A percentile compares a stretch with the other conserved stretches of the same genome.
Evolutionary conservation across 2,888 invertebrate species (phyloP).

Genomic region (Parnassius orleans): DNA sequence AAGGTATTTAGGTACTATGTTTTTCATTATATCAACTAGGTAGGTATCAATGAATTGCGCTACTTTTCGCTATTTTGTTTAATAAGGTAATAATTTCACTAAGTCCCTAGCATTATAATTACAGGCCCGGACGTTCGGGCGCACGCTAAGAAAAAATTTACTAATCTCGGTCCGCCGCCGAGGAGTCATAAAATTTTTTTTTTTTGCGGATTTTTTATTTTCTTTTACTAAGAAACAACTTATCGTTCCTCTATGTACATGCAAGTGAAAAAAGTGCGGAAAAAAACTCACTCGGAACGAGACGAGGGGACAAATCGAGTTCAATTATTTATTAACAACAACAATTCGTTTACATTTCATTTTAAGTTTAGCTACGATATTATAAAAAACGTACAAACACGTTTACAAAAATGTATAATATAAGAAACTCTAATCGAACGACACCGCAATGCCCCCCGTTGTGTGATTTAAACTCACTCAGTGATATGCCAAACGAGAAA

Average conservation of each 20-base stretch:
- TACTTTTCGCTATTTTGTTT: conserved; percentile 66
- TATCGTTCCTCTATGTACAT: conserved; percentile 62
- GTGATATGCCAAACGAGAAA: conserved; percentile 70
- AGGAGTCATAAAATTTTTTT: conserved; percentile 57
- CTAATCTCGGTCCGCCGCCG: conserved; percentile 61
- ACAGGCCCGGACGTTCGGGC: conserved; percentile 45
- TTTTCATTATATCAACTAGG: conserved; percentile 64
- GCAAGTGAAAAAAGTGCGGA: conserved; percentile 65
- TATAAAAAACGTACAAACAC: conserved; percentile 62
- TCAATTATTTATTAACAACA: conserved; percentile 51
- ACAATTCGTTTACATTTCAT: conserved; percentile 42
- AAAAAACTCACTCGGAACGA: conserved; percentile 58
- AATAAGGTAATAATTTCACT: conserved; percentile 65
- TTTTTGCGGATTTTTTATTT: conserved; percentile 60
- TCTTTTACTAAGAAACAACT: conserved; percentile 56
- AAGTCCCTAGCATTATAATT: conserved; percentile 64
- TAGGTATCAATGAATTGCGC: conserved; percentile 70
- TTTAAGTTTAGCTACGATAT: conserved; percentile 42
- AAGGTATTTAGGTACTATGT: conserved; percentile 66
- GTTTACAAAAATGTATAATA: conserved; percentile 36
- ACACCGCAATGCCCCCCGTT: conserved; percentile 57
- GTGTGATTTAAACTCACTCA: conserved; percentile 50
- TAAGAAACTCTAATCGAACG: conserved; percentile 38
- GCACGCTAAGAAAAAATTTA: conserved; percentile 54
- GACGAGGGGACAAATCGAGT: conserved; percentile 58